Conservation (phyloP, 2,888 invertebrate genomes). For the Tupiocoris notatus region DNA sequence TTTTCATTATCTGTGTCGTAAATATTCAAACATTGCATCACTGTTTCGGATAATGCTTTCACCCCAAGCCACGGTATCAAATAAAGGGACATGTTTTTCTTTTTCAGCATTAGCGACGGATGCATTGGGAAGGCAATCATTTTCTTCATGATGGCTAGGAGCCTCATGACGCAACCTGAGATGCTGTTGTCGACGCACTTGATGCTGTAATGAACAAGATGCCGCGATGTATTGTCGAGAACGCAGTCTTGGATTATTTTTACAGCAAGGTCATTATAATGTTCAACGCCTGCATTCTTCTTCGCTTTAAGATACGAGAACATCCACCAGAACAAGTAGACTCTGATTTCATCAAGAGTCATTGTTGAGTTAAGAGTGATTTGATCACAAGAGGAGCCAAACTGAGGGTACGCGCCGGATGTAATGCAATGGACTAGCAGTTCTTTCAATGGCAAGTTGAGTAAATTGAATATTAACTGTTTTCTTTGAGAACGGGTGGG, state of each 20-base stretch:
- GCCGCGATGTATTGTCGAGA: not conserved
- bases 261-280: not conserved
- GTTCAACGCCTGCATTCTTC: not conserved
- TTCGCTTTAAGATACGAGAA: not conserved
- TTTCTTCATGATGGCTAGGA: not conserved
- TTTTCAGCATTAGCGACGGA: not conserved
- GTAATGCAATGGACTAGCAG: not conserved
- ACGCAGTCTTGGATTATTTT: not conserved
- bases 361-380: not conserved
- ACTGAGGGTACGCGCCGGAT: not conserved
- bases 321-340: slow-evolving; percentile 18
- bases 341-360: not conserved
- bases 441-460: not conserved
- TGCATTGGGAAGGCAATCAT: not conserved
- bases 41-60: not conserved
- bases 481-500: not conserved
- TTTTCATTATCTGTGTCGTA: not conserved
- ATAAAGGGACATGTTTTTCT: not conserved
- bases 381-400: not conserved
- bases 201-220: not conserved
- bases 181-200: not conserved
- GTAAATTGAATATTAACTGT: not conserved
- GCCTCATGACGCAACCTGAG: not conserved
- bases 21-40: not conserved
- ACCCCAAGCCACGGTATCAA: not conserved